Evolutionary conservation across 2,888 invertebrate genomes (phyloP), one percentile per base, ranked within the genome.

Genomic region (Cylloceria caligata): DNA sequence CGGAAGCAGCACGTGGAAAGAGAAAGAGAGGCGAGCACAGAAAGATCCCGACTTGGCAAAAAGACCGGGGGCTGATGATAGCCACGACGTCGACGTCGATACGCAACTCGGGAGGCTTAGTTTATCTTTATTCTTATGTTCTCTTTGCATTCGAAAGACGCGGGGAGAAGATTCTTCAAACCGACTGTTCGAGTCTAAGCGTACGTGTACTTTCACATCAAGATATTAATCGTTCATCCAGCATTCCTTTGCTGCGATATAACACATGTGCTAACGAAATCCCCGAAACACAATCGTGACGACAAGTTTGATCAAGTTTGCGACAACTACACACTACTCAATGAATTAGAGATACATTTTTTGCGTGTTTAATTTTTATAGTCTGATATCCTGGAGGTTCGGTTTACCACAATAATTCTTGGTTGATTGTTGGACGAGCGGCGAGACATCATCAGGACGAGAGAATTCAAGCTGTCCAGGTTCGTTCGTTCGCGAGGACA

Each of bases 41-140:
- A 65, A 57, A 55, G 39, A 74, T 75, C 69, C 49, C 21, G 34
- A 62, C 84, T 85, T 86, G 81, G 89, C 88, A 89, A 90, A 89
- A 90, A 90, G 89, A 90, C 89, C 88, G 87, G 89, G 85, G 90
- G 89, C 87, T 89, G 90, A 91, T 91, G 91, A 91, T 92, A 89
- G 89, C 90, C 88, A 88, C 90, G 88, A 90, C 89, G 88, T 87
- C 86, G 85, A 80, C 85, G 52, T 80, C 85, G 83, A 86, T 87
- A 78, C 83, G 76, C 83, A 80, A 83, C 55, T n/a, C 19, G 45
- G 30, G 77, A 67, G 65, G 68, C 57, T 74, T 71, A 57, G 24
- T 79, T 65, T 45, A 73, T 79, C 69, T 73, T 62, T 62, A 39
- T 19, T 45, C 57, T 21, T 24, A 21, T 62, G 60, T 34, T 47